These are phyloP conservation scores for Xanthia togata DNA, from an alignment of 2,888 invertebrate species.

Conservation along the genomic window DNA sequence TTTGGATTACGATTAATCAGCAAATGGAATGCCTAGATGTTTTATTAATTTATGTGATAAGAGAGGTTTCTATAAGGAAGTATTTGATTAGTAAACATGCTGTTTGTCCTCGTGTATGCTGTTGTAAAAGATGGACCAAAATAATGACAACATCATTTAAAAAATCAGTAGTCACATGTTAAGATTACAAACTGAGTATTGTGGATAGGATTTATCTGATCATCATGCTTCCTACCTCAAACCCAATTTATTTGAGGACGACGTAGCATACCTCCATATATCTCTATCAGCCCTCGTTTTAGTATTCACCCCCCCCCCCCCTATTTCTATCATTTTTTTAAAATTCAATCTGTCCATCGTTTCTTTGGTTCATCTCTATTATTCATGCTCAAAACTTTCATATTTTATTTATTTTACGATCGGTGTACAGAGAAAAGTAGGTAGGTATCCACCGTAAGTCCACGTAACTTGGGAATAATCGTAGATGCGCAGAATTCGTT, in stretches of 20 bases:
- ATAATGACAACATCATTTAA: neutral
- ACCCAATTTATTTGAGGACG: neutral
- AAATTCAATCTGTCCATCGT: neutral
- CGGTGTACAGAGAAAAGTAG: no score
- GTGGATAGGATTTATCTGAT: neutral
- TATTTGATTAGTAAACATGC: neutral
- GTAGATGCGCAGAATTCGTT: no score
- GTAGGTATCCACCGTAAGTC: no score
- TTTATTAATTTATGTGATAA: neutral
- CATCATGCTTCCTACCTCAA: neutral
- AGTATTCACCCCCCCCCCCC: neutral
- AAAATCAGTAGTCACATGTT: neutral
- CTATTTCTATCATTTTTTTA: neutral
- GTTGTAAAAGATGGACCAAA: neutral
- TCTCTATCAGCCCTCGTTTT: neutral
- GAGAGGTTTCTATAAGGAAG: neutral
- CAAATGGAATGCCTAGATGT: slow-evolving; percentile 5
- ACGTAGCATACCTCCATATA: no score
- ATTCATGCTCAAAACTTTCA: no score
- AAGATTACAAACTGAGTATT: neutral
- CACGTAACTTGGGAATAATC: no score
- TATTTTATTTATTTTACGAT: no score
- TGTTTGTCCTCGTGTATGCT: neutral
- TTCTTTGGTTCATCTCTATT: neutral
- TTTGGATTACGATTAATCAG: slow-evolving; percentile 4